Conservation (phyloP, 2,888 invertebrate species). For the Cosmorhoe ocellata region DNA sequence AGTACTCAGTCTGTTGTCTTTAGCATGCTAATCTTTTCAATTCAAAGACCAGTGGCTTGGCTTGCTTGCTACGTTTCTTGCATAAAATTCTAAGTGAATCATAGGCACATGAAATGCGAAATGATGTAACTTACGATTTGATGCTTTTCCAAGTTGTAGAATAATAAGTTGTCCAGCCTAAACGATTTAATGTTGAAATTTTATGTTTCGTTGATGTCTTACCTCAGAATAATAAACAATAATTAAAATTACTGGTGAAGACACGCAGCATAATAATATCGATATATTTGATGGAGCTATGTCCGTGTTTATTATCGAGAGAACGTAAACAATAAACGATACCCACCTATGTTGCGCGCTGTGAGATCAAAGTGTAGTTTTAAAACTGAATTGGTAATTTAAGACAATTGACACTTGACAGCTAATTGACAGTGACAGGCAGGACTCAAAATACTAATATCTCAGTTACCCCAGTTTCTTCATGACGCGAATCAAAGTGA, state of each 20-base stretch:
- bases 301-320: no score
- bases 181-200: no score
- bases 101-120: conserved; percentile 15
- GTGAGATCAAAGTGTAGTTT: no score
- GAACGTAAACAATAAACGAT: no score
- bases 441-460: conserved; percentile 11
- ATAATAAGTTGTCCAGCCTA: neutral
- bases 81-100: conserved; percentile 34
- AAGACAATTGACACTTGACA: neutral
- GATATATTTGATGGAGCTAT: no score
- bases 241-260: no score
- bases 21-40: conserved; percentile 30
- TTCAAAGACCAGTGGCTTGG: conserved; percentile 32
- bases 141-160: neutral
- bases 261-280: no score
- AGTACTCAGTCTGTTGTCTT: conserved; percentile 8
- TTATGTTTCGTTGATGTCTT: no score
- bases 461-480: conserved; percentile 13
- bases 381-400: neutral
- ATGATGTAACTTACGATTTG: conserved; percentile 25
- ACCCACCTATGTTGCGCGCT: no score
- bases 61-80: conserved; percentile 29
- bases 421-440: conserved; percentile 7
- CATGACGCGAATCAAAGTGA: conserved; percentile 31
- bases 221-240: no score